Base-by-base conservation (phyloP, 1,140 invertebrate genomes). In the Tetramorium alpestre region DNA sequence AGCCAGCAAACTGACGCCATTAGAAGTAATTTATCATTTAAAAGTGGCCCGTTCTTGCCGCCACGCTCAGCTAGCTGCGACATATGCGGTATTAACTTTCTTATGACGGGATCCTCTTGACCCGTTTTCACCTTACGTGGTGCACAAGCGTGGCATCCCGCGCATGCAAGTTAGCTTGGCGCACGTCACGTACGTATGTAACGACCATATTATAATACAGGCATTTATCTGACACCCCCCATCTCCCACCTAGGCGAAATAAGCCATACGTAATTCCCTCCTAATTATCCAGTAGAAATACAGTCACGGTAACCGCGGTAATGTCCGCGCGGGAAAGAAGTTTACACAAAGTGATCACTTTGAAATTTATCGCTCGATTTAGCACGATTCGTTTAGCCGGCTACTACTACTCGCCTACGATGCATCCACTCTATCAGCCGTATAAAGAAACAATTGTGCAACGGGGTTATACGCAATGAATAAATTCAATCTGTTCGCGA, bases 21-120 rank as follows among this genome's bases (percentile, higher is more conserved):
- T 88, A 87, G 49, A 72, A 78, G 87, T 85, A 72, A 90, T 89
- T 90, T 81, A 90, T 90, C 80, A 90, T 89, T 90, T 87, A 87
- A 90, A 89, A 87, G 89, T 87, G 78, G 78, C 56, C 56, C 2
- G 56, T 85, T 89, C 73, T 87, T 89, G 33, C 51, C 33, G 13
- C 13, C 78, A 56, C 80, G 56, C 85, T 28, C 78, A 58, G 65
- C 60, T 49, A 75, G 76, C 77, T 64, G 44, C 85, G 80, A 89
- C 80, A 85, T 49, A 58, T 72, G 38, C 58, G 88, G 67, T 78
- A 90, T 90, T 90, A 90, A 87, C 87, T 90, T 90, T 90, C 89
- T 89, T 89, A 90, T 75, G 69, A 70, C 54, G 60, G 80, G n/a
- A 84, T 86, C 60, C 65, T 77, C 89, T 89, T 89, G 88, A 87